phyloP scores from a whole-genome alignment of 2,797 vertebrate genomes.

The Dallia pectoralis region DNA sequence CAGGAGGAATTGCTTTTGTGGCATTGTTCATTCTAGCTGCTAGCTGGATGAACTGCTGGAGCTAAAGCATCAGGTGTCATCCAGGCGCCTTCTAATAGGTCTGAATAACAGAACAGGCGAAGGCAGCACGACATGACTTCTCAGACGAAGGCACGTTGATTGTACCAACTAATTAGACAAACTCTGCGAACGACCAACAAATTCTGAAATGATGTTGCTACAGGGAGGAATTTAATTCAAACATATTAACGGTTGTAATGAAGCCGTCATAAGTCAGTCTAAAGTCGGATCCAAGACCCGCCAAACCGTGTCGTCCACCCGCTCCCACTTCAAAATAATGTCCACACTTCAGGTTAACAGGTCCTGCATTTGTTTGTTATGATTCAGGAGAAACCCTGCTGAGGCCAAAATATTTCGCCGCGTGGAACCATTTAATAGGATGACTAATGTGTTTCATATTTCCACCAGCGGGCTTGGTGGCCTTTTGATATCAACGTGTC shows the following conservation, averaged over 20 bases:
- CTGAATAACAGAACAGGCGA: not conserved
- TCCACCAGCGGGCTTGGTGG: not conserved
- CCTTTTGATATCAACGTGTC: not conserved
- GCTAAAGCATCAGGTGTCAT: not conserved
- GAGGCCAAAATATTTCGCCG: not conserved
- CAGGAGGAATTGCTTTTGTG: not conserved
- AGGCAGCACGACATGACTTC: too few species aligned
- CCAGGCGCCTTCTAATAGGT: not conserved
- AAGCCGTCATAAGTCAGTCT: conserved; percentile 8
- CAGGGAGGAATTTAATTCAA: conserved; percentile 2
- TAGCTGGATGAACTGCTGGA: too few species aligned
- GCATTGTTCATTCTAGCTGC: too few species aligned
- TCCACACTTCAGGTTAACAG: not conserved
- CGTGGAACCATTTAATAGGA: not conserved
- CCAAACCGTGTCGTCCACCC: not conserved
- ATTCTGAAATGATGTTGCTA: conserved; percentile 1
- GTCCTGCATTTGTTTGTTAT: not conserved
- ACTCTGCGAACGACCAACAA: not conserved
- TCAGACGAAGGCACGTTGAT: not conserved
- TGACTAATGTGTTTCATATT: not conserved
- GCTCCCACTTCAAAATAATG: not conserved
- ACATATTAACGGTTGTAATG: not conserved
- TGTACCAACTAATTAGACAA: not conserved
- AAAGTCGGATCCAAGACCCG: not conserved
- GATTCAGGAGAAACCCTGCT: not conserved